Evolutionary conservation across 1,140 invertebrate genomes (phyloP).

Genomic region (Drosophila serrata): DNA sequence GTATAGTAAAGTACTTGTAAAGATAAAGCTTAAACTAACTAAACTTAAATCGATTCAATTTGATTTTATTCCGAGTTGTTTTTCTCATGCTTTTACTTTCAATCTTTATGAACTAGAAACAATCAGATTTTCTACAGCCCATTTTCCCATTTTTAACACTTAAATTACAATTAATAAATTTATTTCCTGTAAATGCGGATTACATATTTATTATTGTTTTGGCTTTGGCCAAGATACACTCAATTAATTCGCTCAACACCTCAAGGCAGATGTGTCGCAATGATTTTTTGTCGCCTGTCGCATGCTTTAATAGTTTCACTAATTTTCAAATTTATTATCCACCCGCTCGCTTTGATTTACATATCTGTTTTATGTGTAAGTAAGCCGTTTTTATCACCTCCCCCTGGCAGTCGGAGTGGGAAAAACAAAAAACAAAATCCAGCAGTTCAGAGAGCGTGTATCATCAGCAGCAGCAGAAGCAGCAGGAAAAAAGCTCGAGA

Average conservation of each 20-base stretch:
- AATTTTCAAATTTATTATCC: constrained; percentile 71
- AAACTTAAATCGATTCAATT: no score
- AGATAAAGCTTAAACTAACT: not conserved
- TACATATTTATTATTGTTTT: constrained; percentile 27
- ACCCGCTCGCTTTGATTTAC: constrained; percentile 20
- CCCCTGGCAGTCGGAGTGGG: constrained; percentile 9
- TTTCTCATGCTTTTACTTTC: no score
- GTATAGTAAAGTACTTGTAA: not conserved
- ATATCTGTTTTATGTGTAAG: constrained; percentile 59
- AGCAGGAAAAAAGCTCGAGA: constrained; percentile 55
- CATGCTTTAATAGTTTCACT: constrained; percentile 63
- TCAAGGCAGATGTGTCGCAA: constrained; percentile 64
- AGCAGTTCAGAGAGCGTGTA: constrained; percentile 20
- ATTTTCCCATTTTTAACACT: no score
- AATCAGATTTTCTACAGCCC: not conserved
- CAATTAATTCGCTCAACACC: constrained; percentile 74
- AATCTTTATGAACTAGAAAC: not conserved
- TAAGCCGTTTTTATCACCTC: constrained; percentile 63
- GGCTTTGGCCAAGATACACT: constrained; percentile 24
- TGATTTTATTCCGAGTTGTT: no score
- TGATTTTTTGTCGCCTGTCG: constrained; percentile 59
- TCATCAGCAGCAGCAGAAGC: constrained; percentile 35
- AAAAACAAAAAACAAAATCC: not conserved
- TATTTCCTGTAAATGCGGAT: not conserved
- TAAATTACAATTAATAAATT: not conserved